Evolutionary conservation across 2,797 vertebrate genomes (phyloP).

Genomic region (Anableps anableps): DNA sequence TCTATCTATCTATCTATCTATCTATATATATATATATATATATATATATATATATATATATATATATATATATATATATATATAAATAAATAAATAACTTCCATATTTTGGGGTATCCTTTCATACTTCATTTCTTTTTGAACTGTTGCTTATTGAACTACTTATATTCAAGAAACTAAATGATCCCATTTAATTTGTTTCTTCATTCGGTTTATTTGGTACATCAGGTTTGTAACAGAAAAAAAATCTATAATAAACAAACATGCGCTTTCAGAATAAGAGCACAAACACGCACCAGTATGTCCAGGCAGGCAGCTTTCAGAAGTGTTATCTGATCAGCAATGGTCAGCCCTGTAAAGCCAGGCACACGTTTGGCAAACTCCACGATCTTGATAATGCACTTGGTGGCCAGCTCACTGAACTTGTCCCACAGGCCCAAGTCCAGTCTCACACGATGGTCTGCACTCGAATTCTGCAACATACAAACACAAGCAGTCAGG

Average conservation of each 20-base stretch:
- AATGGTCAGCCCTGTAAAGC: constrained; percentile 95
- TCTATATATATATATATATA: too few relatives aligned
- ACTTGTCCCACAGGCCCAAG: constrained; percentile 98
- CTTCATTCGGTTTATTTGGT: too few relatives aligned
- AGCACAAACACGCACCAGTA: constrained; percentile 85
- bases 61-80: too few relatives aligned
- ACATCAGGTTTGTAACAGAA: neutral
- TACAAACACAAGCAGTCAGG: constrained; percentile 30
- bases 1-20: too few relatives aligned
- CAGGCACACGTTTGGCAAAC: constrained; percentile 97
- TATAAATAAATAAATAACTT: too few relatives aligned
- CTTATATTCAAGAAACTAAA: too few relatives aligned
- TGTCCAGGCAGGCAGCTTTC: constrained; percentile 98
- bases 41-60: too few relatives aligned
- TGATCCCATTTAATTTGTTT: too few relatives aligned
- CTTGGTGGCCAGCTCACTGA: constrained; percentile 99
- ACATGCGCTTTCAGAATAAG: constrained; percentile 5
- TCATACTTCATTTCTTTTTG: neutral
- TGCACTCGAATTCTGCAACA: constrained; percentile 92
- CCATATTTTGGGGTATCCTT: too few relatives aligned
- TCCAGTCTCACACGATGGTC: constrained; percentile 95
- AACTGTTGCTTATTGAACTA: too few relatives aligned
- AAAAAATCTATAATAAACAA: neutral
- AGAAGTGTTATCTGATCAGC: constrained; percentile 98
- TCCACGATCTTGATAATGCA: constrained; percentile 99